Evolutionary conservation across 2,888 invertebrate genomes (phyloP).

Genomic region (Empis stercorea): DNA sequence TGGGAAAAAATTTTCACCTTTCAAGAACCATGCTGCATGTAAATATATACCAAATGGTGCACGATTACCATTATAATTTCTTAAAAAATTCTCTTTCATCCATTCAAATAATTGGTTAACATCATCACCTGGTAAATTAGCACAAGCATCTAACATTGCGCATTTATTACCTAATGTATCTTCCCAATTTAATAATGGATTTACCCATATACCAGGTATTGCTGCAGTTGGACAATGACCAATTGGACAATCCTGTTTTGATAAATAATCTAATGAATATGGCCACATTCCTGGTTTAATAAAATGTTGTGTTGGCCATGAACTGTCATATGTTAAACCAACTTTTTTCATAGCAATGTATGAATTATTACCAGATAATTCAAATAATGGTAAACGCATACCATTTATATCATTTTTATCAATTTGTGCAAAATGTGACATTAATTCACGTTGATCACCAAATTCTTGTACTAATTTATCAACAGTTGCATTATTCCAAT

Average conservation of each 20-base stretch:
- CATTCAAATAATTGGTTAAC: constrained; percentile 42
- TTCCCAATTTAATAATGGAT: constrained; percentile 44
- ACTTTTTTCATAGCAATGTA: constrained; percentile 38
- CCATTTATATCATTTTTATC: constrained; percentile 35
- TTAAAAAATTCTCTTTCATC: constrained; percentile 48
- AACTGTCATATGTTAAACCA: constrained; percentile 43
- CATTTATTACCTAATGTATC: constrained; percentile 38
- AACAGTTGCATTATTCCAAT: constrained; percentile 45
- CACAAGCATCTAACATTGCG: constrained; percentile 45
- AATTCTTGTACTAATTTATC: constrained; percentile 44
- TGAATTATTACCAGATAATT: constrained; percentile 42
- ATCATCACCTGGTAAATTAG: constrained; percentile 35
- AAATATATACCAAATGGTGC: constrained; percentile 56
- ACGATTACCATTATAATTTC: constrained; percentile 47
- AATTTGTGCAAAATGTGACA: constrained; percentile 38
- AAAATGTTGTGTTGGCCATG: constrained; percentile 41
- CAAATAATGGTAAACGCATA: constrained; percentile 43
- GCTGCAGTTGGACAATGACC: constrained; percentile 39
- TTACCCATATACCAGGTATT: constrained; percentile 45
- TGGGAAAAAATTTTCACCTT: constrained; percentile 35
- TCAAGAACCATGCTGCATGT: constrained; percentile 50
- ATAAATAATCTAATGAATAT: constrained; percentile 45
- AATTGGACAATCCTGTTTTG: constrained; percentile 42
- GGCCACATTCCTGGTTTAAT: constrained; percentile 44
- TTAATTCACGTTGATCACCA: constrained; percentile 41